Evolutionary conservation across 1,140 invertebrate genomes (phyloP).

Genomic region (Drosophila sp.): DNA sequence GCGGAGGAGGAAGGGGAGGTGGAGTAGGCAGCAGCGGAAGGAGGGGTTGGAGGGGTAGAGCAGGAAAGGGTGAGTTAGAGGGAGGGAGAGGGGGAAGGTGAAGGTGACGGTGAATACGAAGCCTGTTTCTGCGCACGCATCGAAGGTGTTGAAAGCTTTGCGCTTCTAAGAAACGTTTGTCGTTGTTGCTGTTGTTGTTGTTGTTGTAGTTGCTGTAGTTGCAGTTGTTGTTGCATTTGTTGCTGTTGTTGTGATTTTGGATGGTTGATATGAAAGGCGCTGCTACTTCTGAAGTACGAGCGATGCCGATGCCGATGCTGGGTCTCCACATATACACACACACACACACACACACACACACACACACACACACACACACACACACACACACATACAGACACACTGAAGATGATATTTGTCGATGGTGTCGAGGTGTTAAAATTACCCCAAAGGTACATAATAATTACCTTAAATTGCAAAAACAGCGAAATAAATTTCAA

Average conservation of each 20-base stretch:
- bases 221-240: no score
- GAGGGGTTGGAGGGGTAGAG: background rate
- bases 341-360: background rate
- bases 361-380: background rate
- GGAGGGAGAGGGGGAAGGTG: background rate
- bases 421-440: slow-evolving; percentile 85
- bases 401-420: slow-evolving; percentile 81
- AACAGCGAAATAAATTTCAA: slow-evolving; percentile 83
- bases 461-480: slow-evolving; percentile 85
- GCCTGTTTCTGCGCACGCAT: slow-evolving; percentile 68
- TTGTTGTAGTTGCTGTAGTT: no score
- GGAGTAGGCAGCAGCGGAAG: slow-evolving; percentile 1
- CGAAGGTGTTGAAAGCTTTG: slow-evolving; percentile 80
- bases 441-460: slow-evolving; percentile 84
- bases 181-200: slow-evolving; percentile 38
- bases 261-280: slow-evolving; percentile 61
- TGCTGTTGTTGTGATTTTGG: slow-evolving; percentile 69
- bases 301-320: background rate
- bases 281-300: slow-evolving; percentile 50
- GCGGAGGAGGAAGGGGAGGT: slow-evolving; percentile 3
- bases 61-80: slow-evolving; percentile 11
- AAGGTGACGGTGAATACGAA: background rate
- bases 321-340: background rate
- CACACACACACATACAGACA: no score
- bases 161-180: slow-evolving; percentile 82